These are phyloP conservation scores for Acanthoscelides obtectus DNA, from an alignment of 2,888 invertebrate species.

Conservation along the genomic window DNA sequence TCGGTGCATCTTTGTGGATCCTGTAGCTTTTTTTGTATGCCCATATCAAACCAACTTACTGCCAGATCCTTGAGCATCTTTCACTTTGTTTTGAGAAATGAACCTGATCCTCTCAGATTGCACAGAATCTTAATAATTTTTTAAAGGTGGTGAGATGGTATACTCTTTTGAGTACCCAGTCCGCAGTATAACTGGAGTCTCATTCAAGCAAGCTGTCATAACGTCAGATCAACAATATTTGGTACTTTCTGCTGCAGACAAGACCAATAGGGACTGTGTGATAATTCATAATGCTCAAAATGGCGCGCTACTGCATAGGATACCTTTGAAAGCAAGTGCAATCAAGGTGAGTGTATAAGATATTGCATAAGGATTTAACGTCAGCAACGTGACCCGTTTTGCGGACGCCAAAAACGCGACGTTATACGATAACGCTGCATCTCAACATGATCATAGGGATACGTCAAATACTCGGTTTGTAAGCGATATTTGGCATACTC, in stretches of 20 bases:
- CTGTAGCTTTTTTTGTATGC: too few species aligned
- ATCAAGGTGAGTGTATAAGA: conserved; percentile 51
- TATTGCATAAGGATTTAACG: background rate
- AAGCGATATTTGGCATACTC: too few species aligned
- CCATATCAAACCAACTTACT: too few species aligned
- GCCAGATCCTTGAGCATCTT: too few species aligned
- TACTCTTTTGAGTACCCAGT: conserved; percentile 82
- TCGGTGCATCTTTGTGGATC: too few species aligned
- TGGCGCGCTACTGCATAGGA: conserved; percentile 57
- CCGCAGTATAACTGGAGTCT: conserved; percentile 61
- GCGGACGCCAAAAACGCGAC: too few species aligned
- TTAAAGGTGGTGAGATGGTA: conserved; percentile 66
- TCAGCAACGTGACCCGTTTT: too few species aligned
- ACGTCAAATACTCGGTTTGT: too few species aligned
- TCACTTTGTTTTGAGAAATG: too few species aligned
- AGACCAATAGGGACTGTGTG: conserved; percentile 73
- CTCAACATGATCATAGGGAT: too few species aligned
- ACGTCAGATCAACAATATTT: conserved; percentile 78
- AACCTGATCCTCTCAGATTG: background rate
- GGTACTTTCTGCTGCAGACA: conserved; percentile 75
- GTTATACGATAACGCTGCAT: too few species aligned
- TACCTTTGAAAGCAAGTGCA: conserved; percentile 49
- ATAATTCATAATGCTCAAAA: conserved; percentile 79
- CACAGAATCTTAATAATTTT: background rate
- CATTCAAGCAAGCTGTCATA: conserved; percentile 72